A percentile compares a stretch with the other conserved stretches of the same genome.
phyloP scores from a whole-genome alignment of 2,797 vertebrate genomes.

The Champsocephalus gunnari region DNA sequence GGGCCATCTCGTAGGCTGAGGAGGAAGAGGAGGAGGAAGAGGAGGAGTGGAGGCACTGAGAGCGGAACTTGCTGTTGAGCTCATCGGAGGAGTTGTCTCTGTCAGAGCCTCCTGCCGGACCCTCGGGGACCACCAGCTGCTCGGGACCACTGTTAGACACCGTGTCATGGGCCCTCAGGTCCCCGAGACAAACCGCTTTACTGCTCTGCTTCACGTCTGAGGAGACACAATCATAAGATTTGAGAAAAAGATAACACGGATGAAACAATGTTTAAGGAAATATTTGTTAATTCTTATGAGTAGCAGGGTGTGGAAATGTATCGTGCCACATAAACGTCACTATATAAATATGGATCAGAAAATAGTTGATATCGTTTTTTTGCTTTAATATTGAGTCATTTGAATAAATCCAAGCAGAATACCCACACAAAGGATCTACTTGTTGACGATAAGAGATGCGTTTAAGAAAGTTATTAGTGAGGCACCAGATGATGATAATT shows the following conservation, averaged over 20 bases:
- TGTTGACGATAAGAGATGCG: no score
- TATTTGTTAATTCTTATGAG: not conserved
- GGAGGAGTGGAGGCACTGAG: conserved; percentile 83
- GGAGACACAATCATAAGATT: conserved; percentile 28
- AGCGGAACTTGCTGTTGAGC: conserved; percentile 83
- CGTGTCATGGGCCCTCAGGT: conserved; percentile 49
- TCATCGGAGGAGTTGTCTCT: conserved; percentile 83
- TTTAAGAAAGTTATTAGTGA: no score
- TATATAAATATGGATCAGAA: not conserved
- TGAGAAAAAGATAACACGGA: not conserved
- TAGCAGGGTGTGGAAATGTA: not conserved
- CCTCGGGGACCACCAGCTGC: conserved; percentile 31
- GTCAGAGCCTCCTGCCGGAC: conserved; percentile 60
- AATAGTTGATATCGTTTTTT: not conserved
- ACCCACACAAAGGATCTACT: not conserved
- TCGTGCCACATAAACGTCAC: no score
- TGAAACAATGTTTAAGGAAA: not conserved
- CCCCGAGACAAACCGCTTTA: conserved; percentile 59
- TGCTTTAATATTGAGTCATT: not conserved
- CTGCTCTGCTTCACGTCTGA: conserved; percentile 75
- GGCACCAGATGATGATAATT: no score
- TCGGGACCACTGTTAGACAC: conserved; percentile 44
- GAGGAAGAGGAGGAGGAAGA: conserved; percentile 87
- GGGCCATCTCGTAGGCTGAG: conserved; percentile 80
- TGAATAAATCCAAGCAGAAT: not conserved